A percentile compares a stretch with the other conserved stretches of the same genome.
Conservation (phyloP, 2,888 invertebrate genomes). For the Lepeophtheirus nordmannii region DNA sequence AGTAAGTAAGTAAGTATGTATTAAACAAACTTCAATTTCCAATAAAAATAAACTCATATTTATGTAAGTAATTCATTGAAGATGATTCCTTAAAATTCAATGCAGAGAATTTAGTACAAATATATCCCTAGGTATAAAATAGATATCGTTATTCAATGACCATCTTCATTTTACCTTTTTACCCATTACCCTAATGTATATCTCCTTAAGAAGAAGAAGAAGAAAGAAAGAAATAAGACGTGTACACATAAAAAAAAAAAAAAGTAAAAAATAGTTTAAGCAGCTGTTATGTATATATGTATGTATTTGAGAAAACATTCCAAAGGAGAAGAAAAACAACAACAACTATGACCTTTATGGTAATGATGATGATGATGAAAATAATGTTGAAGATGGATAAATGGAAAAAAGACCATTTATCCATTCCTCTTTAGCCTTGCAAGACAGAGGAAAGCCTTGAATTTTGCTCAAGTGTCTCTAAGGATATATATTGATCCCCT, state of each 20-base stretch:
- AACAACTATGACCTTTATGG: no score
- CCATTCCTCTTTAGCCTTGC: background rate
- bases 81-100: no score
- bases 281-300: background rate
- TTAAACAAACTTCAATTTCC: no score
- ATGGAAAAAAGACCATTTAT: no score
- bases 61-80: no score
- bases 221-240: background rate
- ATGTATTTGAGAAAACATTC: background rate
- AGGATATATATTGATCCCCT: background rate
- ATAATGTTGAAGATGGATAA: no score
- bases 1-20: no score
- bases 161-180: background rate
- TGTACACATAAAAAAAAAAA: no score
- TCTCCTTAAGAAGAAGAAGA: background rate
- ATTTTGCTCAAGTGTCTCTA: background rate
- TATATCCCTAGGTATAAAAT: background rate
- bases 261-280: background rate
- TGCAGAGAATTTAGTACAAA: background rate
- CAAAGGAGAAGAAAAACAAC: background rate
- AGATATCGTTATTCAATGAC: slow-evolving; percentile 1
- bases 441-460: background rate
- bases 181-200: background rate
- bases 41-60: no score
- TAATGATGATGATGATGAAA: background rate